Evolutionary conservation across 2,113 vertebrate species (phyloP).

Genomic region (Serinus canaria): DNA sequence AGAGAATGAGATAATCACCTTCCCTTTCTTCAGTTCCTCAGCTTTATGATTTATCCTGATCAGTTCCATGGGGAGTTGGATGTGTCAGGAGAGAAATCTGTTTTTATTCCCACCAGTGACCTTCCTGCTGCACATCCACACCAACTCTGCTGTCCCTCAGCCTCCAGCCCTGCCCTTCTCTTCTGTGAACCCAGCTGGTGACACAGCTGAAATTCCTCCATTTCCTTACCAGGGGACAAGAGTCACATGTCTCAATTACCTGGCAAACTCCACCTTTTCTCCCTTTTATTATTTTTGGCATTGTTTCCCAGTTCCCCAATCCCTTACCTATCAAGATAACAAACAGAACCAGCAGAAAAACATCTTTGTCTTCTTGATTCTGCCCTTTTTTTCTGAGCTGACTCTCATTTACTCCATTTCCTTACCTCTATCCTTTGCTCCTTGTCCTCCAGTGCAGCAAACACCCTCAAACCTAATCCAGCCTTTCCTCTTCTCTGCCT

Average conservation of each 20-base stretch:
- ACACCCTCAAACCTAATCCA: not conserved
- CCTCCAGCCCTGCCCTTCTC: fast-evolving
- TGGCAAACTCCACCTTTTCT: not conserved
- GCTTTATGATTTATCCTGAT: not conserved
- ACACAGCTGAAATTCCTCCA: not conserved
- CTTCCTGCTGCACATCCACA: not conserved
- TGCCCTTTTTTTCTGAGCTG: not conserved
- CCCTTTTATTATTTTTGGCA: not conserved
- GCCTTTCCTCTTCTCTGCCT: not conserved
- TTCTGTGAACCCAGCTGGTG: not conserved
- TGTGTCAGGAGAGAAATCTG: not conserved
- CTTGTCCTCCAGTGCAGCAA: not conserved
- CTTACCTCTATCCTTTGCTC: not conserved
- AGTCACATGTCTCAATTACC: not conserved
- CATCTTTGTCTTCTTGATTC: not conserved
- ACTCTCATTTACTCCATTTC: not conserved
- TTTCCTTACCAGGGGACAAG: not conserved
- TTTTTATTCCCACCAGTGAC: not conserved
- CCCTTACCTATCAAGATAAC: not conserved
- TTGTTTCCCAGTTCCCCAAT: not conserved
- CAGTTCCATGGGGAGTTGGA: not conserved
- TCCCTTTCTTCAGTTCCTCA: not conserved
- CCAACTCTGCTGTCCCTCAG: not conserved
- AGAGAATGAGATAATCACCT: not conserved
- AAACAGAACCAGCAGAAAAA: not conserved